Conservation (phyloP, 2,113 vertebrate species). For the Nibea albiflora region DNA sequence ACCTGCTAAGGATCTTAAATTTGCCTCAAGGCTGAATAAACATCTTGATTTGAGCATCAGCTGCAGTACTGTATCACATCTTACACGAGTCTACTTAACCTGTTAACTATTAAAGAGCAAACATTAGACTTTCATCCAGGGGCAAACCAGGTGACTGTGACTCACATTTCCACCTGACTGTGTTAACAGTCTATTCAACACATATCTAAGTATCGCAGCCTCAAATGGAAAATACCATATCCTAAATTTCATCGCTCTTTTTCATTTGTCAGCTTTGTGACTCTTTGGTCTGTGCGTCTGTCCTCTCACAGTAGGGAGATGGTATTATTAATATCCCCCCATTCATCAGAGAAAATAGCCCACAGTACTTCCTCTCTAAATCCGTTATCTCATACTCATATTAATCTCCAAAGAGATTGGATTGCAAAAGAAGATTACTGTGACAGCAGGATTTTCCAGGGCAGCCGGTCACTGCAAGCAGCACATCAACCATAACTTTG, state of each 20-base stretch:
- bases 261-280: slow-evolving; percentile 10
- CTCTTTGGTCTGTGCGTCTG: slow-evolving; percentile 11
- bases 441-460: slow-evolving; percentile 54
- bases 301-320: background rate
- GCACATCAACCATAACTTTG: background rate
- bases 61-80: no score
- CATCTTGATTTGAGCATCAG: background rate
- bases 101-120: background rate
- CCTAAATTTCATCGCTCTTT: background rate
- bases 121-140: background rate
- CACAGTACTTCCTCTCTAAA: slow-evolving; percentile 37
- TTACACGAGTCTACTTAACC: no score
- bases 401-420: slow-evolving; percentile 61
- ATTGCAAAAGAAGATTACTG: slow-evolving; percentile 66
- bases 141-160: background rate
- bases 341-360: slow-evolving; percentile 45
- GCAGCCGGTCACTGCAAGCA: slow-evolving; percentile 47
- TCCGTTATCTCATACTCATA: slow-evolving; percentile 52
- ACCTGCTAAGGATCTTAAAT: background rate
- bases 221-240: background rate
- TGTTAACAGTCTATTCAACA: background rate
- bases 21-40: slow-evolving; percentile 2
- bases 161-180: background rate
- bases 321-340: slow-evolving; percentile 37
- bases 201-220: background rate